Evolutionary conservation across 1,140 invertebrate species (phyloP).

Genomic region (Acyrthosiphon pisum): DNA sequence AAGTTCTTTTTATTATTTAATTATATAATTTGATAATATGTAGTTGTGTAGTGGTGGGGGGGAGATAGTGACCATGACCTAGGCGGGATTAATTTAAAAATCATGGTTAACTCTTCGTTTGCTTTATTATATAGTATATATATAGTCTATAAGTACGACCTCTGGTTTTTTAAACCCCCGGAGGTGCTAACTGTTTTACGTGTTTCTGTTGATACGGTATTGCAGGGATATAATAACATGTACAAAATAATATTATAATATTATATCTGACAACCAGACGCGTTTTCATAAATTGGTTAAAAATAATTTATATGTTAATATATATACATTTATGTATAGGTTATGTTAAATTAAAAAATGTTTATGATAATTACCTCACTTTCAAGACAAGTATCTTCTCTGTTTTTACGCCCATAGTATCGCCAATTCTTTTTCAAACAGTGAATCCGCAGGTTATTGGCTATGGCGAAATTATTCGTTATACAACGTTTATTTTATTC

Average conservation of each 20-base stretch:
- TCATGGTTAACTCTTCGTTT: not conserved
- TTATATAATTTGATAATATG: not conserved
- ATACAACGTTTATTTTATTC: not conserved
- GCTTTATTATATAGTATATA: not conserved
- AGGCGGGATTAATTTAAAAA: not conserved
- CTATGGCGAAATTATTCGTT: not conserved
- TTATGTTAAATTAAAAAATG: not conserved
- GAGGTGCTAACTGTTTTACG: not conserved
- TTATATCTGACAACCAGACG: not conserved
- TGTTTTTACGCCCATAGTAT: not conserved
- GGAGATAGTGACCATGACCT: not conserved
- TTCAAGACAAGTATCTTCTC: not conserved
- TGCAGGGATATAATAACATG: not conserved
- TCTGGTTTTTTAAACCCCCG: not conserved
- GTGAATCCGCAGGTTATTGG: not conserved
- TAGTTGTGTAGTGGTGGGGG: not conserved
- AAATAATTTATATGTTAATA: constrained; percentile 4
- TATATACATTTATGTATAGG: not conserved
- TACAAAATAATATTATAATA: not conserved
- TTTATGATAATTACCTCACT: not conserved
- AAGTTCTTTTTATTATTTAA: not conserved
- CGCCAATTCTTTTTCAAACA: not conserved
- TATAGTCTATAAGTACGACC: not conserved
- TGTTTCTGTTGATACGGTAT: not conserved
- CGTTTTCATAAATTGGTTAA: not conserved